Percentiles rank a stretch among this genome's conserved stretches.
These are phyloP conservation scores for Leptinotarsa haldemani DNA, from an alignment of 2,888 invertebrate genomes.

Conservation along the genomic window DNA sequence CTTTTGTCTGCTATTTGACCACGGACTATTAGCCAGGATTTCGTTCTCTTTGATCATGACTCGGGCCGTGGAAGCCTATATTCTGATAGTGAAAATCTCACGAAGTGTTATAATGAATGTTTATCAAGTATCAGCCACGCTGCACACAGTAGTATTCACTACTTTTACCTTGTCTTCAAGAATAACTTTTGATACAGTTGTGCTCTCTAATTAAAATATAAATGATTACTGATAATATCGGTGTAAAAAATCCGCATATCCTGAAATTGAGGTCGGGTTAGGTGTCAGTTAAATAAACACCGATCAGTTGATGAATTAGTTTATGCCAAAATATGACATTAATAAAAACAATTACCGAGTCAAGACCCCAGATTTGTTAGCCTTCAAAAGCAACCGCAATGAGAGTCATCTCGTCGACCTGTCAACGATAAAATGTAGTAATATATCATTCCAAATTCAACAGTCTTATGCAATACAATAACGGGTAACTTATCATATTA, in stretches of 20 bases:
- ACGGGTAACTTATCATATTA: slow-evolving; percentile 7
- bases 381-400: neutral
- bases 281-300: neutral
- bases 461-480: slow-evolving; percentile 11
- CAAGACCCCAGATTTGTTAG: neutral
- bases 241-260: neutral
- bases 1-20: too few relatives aligned
- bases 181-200: too few relatives aligned
- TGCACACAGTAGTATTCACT: too few relatives aligned
- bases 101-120: too few relatives aligned
- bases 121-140: too few relatives aligned
- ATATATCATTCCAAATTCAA: neutral
- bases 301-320: neutral
- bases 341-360: neutral
- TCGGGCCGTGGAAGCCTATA: too few relatives aligned
- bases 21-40: too few relatives aligned
- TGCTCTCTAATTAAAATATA: too few relatives aligned
- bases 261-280: neutral
- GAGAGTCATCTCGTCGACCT: slow-evolving; percentile 1
- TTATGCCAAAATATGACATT: neutral
- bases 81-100: too few relatives aligned
- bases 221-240: too few relatives aligned
- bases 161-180: too few relatives aligned
- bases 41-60: too few relatives aligned
- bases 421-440: neutral